phyloP scores from a whole-genome alignment of 23 tunicate genomes.

The Trididemnum nubilum region DNA sequence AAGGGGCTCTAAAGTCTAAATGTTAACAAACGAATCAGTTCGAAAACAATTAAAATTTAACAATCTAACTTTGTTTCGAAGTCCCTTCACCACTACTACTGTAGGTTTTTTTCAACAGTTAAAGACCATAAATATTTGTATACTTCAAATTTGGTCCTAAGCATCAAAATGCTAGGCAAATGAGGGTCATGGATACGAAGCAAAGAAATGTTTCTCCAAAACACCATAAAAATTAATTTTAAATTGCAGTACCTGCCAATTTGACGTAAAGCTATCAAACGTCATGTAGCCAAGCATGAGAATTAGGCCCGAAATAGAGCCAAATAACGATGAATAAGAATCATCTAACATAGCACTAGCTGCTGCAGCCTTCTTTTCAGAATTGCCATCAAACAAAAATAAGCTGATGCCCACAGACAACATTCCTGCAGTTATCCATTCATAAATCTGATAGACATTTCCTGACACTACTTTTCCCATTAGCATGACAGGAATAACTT shows the following conservation, averaged over 20 bases:
- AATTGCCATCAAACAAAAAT: constrained; percentile 63
- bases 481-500: constrained; percentile 99
- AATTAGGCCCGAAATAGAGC: constrained; percentile 63
- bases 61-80: too few relatives aligned
- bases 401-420: constrained; percentile 91
- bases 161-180: too few relatives aligned
- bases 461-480: constrained; percentile 99
- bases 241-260: constrained; percentile 99
- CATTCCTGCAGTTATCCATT: constrained; percentile 97
- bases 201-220: too few relatives aligned
- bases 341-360: background rate
- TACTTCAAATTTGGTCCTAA: background rate
- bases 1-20: too few relatives aligned
- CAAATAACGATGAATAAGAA: constrained; percentile 7
- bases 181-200: too few relatives aligned
- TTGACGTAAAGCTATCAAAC: constrained; percentile 96
- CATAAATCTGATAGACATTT: constrained; percentile 83
- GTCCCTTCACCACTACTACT: too few relatives aligned
- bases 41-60: too few relatives aligned
- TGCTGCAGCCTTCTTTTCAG: background rate
- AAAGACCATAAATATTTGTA: too few relatives aligned
- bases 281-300: constrained; percentile 99
- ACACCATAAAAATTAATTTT: too few relatives aligned
- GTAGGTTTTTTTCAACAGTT: too few relatives aligned
- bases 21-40: too few relatives aligned